Percentiles rank a stretch among this genome's conserved stretches.
Conservation (phyloP, 2,113 vertebrate species). For the Chaetops frenatus region DNA sequence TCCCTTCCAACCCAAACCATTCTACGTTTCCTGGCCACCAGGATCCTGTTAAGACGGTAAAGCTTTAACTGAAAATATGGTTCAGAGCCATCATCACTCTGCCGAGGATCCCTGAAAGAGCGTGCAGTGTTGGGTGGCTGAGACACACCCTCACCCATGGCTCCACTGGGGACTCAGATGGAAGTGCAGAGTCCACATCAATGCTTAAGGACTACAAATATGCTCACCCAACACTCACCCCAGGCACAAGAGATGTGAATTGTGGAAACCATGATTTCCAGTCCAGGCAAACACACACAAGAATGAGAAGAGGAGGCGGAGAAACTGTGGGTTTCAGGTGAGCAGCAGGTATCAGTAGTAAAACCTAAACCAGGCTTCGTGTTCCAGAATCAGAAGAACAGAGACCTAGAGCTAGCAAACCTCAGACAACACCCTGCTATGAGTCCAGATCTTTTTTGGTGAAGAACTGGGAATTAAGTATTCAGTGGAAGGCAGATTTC, state of each 20-base stretch:
- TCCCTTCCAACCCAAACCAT: neutral
- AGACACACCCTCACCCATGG: neutral
- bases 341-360: neutral
- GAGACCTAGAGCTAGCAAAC: neutral
- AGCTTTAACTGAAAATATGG: neutral
- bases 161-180: neutral
- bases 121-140: neutral
- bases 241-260: neutral
- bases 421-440: neutral
- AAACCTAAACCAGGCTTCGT: neutral
- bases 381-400: neutral
- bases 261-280: neutral
- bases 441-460: neutral
- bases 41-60: neutral
- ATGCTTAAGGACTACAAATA: neutral
- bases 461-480: neutral
- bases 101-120: neutral
- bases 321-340: neutral
- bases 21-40: neutral
- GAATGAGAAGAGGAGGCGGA: neutral
- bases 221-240: neutral
- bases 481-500: neutral
- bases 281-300: neutral
- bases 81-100: neutral
- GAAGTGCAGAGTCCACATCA: neutral